These are phyloP conservation scores for Nothoprocta perdicaria DNA, from an alignment of 2,113 vertebrate genomes.

Conservation along the genomic window DNA sequence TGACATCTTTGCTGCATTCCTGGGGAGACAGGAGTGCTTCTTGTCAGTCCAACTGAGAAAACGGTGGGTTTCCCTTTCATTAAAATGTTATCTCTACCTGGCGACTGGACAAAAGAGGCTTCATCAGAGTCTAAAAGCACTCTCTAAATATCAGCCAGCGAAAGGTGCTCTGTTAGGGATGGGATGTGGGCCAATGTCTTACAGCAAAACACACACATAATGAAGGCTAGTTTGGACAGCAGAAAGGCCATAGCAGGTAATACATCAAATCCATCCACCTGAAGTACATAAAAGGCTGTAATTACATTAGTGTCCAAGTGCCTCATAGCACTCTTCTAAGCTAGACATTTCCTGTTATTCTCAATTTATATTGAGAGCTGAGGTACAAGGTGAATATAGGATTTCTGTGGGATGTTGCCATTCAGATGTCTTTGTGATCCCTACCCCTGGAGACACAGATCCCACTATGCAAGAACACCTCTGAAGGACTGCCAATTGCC, in stretches of 20 bases:
- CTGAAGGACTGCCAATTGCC: slow-evolving; percentile 56
- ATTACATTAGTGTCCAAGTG: slow-evolving; percentile 19
- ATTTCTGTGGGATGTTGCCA: slow-evolving; percentile 53
- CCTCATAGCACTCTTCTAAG: slow-evolving; percentile 14
- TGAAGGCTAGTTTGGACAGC: slow-evolving; percentile 14
- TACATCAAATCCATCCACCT: background rate
- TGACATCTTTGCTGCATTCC: background rate
- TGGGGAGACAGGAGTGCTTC: background rate
- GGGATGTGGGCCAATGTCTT: background rate
- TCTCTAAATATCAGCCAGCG: background rate
- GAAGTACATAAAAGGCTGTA: slow-evolving; percentile 41
- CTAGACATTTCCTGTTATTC: slow-evolving; percentile 59
- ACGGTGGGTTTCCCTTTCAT: background rate
- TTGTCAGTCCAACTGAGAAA: background rate
- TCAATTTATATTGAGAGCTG: slow-evolving; percentile 21
- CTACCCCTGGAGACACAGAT: slow-evolving; percentile 3
- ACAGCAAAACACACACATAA: background rate
- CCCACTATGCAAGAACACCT: slow-evolving; percentile 53
- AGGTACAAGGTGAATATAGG: slow-evolving; percentile 51
- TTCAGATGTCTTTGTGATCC: slow-evolving; percentile 33
- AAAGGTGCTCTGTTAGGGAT: background rate
- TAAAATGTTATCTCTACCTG: background rate
- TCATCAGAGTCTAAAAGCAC: background rate
- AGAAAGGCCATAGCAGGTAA: background rate
- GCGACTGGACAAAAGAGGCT: background rate